These are phyloP conservation scores for Aplocera efformata DNA, from an alignment of 2,888 invertebrate genomes.

Conservation along the genomic window DNA sequence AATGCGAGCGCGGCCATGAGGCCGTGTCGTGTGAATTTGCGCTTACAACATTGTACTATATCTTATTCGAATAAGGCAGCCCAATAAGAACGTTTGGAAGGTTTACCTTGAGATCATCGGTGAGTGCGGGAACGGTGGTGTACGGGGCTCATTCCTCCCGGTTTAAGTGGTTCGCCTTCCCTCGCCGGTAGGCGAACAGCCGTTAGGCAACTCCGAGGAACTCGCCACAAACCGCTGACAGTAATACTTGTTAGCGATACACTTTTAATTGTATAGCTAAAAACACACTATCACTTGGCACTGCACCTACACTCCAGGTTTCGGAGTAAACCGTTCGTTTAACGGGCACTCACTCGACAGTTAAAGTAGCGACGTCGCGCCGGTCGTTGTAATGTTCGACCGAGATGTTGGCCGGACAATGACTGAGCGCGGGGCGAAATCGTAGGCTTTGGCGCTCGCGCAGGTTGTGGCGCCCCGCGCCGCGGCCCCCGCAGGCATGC, in stretches of 20 bases:
- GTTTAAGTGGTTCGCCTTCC: constrained; percentile 69
- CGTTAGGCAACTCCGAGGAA: constrained; percentile 68
- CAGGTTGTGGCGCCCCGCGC: constrained; percentile 45
- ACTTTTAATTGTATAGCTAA: constrained; percentile 72
- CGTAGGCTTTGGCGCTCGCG: constrained; percentile 63
- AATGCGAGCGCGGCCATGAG: constrained; percentile 58
- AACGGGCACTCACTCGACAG: constrained; percentile 68
- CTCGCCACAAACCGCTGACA: constrained; percentile 59
- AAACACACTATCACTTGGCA: constrained; percentile 77
- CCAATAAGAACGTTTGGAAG: constrained; percentile 8
- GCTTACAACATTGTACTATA: constrained; percentile 52
- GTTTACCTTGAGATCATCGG: constrained; percentile 78
- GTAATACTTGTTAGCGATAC: constrained; percentile 75
- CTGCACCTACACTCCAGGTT: constrained; percentile 68
- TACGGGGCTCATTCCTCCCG: constrained; percentile 80
- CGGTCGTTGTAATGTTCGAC: constrained; percentile 61
- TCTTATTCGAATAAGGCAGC: constrained; percentile 2
- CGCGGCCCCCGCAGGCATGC: constrained; percentile 27
- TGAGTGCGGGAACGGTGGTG: constrained; percentile 71
- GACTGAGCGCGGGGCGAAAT: constrained; percentile 62
- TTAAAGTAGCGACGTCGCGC: constrained; percentile 66
- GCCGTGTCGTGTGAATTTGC: constrained; percentile 58
- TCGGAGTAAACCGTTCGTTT: constrained; percentile 64
- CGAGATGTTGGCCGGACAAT: constrained; percentile 72
- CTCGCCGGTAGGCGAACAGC: constrained; percentile 75